Evolutionary conservation across 2,888 invertebrate species (phyloP).

Genomic region (Chaitophorus viminalis): DNA sequence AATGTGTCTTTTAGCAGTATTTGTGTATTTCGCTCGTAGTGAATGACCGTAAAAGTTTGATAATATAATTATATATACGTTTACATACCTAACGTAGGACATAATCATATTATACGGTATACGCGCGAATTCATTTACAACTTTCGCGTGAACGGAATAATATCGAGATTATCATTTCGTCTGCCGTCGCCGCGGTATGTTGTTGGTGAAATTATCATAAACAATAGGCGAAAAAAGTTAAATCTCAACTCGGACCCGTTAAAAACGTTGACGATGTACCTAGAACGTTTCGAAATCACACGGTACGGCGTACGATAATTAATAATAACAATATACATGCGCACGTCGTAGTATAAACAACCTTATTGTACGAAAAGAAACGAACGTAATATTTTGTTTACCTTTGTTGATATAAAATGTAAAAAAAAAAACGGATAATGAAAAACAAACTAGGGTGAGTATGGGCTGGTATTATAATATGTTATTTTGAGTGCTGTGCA

Average conservation of each 20-base stretch:
- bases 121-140: background rate
- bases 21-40: background rate
- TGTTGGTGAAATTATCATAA: background rate
- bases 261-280: background rate
- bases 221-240: background rate
- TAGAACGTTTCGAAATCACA: background rate
- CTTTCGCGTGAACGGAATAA: background rate
- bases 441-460: slow-evolving; percentile 1
- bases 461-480: background rate
- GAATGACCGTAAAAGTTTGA: background rate
- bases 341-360: background rate
- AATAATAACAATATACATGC: background rate
- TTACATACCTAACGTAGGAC: no score
- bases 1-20: background rate
- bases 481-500: background rate
- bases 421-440: slow-evolving; percentile 3
- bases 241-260: background rate
- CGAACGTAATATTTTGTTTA: background rate
- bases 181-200: background rate
- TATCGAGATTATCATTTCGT: background rate
- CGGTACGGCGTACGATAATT: background rate
- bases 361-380: background rate
- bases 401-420: background rate
- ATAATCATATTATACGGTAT: no score
- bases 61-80: background rate